Percentiles rank a stretch among this genome's conserved stretches.
These are phyloP conservation scores for Caenorhabditis auriculariae DNA, from an alignment of 2,888 invertebrate genomes.

Conservation along the genomic window DNA sequence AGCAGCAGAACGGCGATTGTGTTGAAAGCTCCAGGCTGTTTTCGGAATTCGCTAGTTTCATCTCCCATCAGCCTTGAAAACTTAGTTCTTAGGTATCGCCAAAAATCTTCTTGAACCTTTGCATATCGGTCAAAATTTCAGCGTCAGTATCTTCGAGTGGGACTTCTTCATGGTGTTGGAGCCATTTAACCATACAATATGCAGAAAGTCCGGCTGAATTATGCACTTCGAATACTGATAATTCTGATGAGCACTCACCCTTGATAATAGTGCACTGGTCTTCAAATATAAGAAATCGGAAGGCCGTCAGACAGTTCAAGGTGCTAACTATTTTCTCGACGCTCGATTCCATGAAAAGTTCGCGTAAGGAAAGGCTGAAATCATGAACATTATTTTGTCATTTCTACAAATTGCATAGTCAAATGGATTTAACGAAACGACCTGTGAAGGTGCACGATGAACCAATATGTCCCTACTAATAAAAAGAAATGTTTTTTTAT, in stretches of 20 bases:
- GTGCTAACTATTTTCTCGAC: conserved; percentile 5
- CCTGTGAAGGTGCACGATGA: no score
- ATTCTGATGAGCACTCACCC: conserved; percentile 5
- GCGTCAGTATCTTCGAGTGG: conserved; percentile 4
- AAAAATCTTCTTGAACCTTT: conserved; percentile 3
- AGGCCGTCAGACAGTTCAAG: conserved; percentile 11
- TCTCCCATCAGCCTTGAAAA: conserved; percentile 7
- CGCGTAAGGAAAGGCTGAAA: conserved; percentile 8
- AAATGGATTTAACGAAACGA: no score
- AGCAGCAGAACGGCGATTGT: conserved; percentile 12
- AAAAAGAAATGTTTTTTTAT: no score
- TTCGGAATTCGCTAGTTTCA: conserved; percentile 9
- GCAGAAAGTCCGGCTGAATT: conserved; percentile 14
- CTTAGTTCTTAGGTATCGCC: not conserved
- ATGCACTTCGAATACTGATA: not conserved
- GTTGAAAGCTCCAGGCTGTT: conserved; percentile 29
- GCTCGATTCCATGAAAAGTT: conserved; percentile 8
- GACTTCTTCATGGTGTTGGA: conserved; percentile 24
- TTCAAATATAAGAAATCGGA: conserved; percentile 6
- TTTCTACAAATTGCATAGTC: no score
- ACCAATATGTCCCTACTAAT: no score
- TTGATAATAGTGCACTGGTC: conserved; percentile 8
- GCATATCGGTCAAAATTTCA: conserved; percentile 2
- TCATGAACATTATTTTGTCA: not conserved
- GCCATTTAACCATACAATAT: conserved; percentile 25